A percentile compares a stretch with the other conserved stretches of the same genome.
Evolutionary conservation across 2,888 invertebrate genomes (phyloP).

Genomic region (Melipona bicolor): DNA sequence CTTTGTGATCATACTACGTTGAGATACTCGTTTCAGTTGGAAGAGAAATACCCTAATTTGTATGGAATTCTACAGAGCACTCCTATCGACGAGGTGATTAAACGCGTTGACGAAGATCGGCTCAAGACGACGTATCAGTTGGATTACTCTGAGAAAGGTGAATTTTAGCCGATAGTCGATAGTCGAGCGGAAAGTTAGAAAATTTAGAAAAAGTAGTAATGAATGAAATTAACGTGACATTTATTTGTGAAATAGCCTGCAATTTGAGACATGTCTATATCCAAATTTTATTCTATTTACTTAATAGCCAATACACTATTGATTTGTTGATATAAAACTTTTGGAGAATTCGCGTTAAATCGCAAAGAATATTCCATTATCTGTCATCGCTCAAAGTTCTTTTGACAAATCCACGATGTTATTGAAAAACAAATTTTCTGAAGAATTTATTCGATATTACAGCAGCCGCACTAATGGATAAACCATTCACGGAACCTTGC

Average conservation of each 20-base stretch:
- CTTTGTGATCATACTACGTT: neutral
- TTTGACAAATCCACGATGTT: no score
- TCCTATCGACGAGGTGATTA: constrained; percentile 85
- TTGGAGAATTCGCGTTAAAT: no score
- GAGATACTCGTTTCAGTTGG: constrained; percentile 83
- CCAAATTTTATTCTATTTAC: neutral
- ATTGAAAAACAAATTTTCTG: neutral
- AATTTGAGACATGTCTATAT: neutral
- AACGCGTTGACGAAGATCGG: constrained; percentile 87
- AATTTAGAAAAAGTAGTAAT: neutral
- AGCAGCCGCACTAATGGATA: neutral
- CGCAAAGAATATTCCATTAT: no score
- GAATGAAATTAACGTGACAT: no score
- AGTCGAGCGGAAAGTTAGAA: neutral
- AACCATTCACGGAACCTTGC: neutral
- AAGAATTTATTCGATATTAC: neutral
- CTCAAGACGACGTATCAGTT: constrained; percentile 86
- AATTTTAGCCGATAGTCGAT: neutral
- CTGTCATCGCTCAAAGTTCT: neutral
- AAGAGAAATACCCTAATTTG: constrained; percentile 88
- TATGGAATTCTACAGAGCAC: constrained; percentile 87
- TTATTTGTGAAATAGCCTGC: no score
- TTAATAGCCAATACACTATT: neutral
- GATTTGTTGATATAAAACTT: no score
- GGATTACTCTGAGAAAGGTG: constrained; percentile 86